These are phyloP conservation scores for Girardinichthys multiradiatus DNA, from an alignment of 2,113 vertebrate genomes.

Conservation along the genomic window DNA sequence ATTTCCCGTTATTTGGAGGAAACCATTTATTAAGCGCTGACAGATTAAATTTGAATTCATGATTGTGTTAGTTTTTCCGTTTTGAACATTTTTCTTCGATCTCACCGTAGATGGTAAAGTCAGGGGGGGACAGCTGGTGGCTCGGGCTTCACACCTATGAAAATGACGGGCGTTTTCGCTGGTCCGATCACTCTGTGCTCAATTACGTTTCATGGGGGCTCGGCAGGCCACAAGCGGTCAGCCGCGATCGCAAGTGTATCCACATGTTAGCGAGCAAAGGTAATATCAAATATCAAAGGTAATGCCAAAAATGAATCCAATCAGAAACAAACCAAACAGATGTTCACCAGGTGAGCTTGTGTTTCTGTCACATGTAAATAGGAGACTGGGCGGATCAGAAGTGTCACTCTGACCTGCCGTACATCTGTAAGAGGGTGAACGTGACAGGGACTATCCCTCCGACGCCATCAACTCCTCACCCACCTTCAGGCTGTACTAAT, in stretches of 20 bases:
- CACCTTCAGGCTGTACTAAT: constrained; percentile 81
- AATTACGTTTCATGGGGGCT: constrained; percentile 93
- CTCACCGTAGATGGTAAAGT: constrained; percentile 81
- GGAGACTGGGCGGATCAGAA: constrained; percentile 94
- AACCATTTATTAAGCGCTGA: not conserved
- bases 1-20: not conserved
- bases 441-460: constrained; percentile 76
- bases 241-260: constrained; percentile 90
- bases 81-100: not conserved
- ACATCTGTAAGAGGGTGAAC: constrained; percentile 94
- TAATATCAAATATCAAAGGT: too few species aligned
- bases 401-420: constrained; percentile 88
- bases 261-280: constrained; percentile 87
- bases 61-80: not conserved
- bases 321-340: not conserved
- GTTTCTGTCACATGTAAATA: constrained; percentile 52
- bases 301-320: too few species aligned
- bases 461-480: constrained; percentile 69
- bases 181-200: constrained; percentile 91
- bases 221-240: constrained; percentile 85
- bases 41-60: not conserved
- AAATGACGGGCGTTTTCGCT: constrained; percentile 90
- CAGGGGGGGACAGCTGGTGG: constrained; percentile 93
- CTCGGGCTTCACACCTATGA: constrained; percentile 91
- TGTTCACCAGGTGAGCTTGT: not conserved